These are phyloP conservation scores for Drosophila prostipennis DNA, from an alignment of 2,888 invertebrate genomes.

Conservation along the genomic window DNA sequence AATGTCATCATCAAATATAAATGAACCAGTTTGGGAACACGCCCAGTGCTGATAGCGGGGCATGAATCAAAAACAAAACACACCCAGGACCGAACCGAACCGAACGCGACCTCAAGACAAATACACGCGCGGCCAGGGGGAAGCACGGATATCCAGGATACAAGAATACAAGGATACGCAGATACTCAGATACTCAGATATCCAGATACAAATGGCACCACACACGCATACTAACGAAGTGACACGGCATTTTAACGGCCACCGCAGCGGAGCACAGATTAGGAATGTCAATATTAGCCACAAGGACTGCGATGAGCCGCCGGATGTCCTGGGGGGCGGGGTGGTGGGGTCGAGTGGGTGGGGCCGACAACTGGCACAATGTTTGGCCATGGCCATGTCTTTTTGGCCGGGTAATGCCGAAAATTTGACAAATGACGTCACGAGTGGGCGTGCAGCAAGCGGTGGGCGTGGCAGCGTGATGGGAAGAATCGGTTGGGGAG, in stretches of 20 bases:
- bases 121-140: slow-evolving; percentile 46
- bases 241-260: slow-evolving; percentile 77
- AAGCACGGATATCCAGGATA: slow-evolving; percentile 3
- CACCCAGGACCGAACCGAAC: slow-evolving; percentile 52
- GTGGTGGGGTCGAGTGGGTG: slow-evolving; percentile 12
- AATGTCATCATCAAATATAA: slow-evolving; percentile 71
- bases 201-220: slow-evolving; percentile 44
- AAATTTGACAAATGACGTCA: slow-evolving; percentile 77
- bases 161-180: background rate
- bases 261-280: slow-evolving; percentile 68
- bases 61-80: slow-evolving; percentile 76
- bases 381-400: slow-evolving; percentile 35
- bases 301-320: slow-evolving; percentile 38
- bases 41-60: slow-evolving; percentile 69
- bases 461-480: slow-evolving; percentile 1
- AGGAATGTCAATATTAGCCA: slow-evolving; percentile 77
- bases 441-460: slow-evolving; percentile 48
- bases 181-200: slow-evolving; percentile 17
- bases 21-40: slow-evolving; percentile 55
- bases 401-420: slow-evolving; percentile 31
- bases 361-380: slow-evolving; percentile 27
- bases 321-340: slow-evolving; percentile 13
- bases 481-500: background rate
- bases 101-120: slow-evolving; percentile 54
- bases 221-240: slow-evolving; percentile 77